Conservation (phyloP, 2,113 vertebrate species). For the Rhagologus leucostigma region DNA sequence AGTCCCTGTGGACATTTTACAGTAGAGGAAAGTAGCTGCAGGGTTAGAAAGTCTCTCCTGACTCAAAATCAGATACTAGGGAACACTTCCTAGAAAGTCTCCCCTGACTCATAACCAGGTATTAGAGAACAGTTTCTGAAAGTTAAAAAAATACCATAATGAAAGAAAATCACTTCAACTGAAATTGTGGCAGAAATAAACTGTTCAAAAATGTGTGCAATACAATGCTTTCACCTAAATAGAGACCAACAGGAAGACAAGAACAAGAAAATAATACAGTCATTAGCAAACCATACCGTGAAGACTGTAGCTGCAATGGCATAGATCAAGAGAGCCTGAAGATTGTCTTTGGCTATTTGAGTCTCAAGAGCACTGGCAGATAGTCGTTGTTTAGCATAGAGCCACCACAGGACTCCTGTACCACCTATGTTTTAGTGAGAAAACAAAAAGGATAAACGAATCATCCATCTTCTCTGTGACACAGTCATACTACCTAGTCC, state of each 20-base stretch:
- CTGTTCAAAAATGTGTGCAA: not conserved
- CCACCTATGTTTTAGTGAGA: slow-evolving; percentile 75
- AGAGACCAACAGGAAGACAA: not conserved
- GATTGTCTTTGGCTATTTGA: slow-evolving; percentile 79
- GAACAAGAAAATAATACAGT: not conserved
- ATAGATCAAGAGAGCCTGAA: slow-evolving; percentile 89
- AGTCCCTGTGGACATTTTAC: not conserved
- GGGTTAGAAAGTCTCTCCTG: not conserved
- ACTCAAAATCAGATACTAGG: not conserved
- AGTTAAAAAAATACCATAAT: not conserved
- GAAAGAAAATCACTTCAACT: not conserved
- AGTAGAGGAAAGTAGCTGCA: not conserved
- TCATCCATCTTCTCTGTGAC: not conserved
- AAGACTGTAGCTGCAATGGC: slow-evolving; percentile 90
- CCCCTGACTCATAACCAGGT: not conserved
- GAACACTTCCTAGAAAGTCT: not conserved
- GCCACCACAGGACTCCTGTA: slow-evolving; percentile 94
- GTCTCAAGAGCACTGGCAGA: slow-evolving; percentile 75
- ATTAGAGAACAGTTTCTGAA: not conserved
- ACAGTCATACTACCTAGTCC: not conserved
- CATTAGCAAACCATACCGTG: slow-evolving; percentile 75
- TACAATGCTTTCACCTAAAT: not conserved
- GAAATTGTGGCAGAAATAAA: not conserved
- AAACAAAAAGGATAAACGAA: not conserved
- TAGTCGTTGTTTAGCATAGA: slow-evolving; percentile 87